Evolutionary conservation across 2,888 invertebrate species (phyloP).

Genomic region (Podotricha telesiphe): DNA sequence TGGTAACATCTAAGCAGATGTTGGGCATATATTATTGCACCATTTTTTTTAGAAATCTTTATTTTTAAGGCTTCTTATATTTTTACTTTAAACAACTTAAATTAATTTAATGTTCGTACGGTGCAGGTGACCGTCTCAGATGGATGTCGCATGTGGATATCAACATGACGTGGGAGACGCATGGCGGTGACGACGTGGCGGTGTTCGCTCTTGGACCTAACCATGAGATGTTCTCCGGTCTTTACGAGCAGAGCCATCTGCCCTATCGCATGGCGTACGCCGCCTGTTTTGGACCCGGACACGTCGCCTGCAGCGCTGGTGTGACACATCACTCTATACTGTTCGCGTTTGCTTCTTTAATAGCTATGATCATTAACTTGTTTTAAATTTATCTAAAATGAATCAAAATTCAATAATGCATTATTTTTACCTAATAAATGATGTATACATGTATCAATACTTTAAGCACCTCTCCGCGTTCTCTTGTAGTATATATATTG

Average conservation of each 20-base stretch:
- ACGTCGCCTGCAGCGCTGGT: constrained; percentile 33
- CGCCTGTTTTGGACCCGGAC: constrained; percentile 86
- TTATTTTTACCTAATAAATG: too few relatives aligned
- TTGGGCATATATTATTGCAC: background rate
- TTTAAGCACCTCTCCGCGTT: too few relatives aligned
- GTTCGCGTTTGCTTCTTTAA: background rate
- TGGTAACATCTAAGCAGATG: too few relatives aligned
- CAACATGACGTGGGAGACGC: constrained; percentile 85
- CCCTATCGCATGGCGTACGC: constrained; percentile 90
- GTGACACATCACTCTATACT: background rate
- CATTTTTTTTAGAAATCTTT: too few relatives aligned
- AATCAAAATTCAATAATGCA: too few relatives aligned
- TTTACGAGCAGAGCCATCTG: constrained; percentile 90
- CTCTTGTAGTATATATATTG: too few relatives aligned
- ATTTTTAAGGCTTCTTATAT: too few relatives aligned
- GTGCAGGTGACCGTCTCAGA: background rate
- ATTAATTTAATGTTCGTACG: background rate
- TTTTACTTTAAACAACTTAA: too few relatives aligned
- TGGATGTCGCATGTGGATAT: constrained; percentile 74
- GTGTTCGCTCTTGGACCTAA: constrained; percentile 89
- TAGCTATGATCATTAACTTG: background rate
- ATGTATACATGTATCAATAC: too few relatives aligned
- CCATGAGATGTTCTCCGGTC: constrained; percentile 89
- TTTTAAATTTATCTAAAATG: background rate
- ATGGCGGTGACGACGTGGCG: constrained; percentile 91